phyloP scores from a whole-genome alignment of 2,113 vertebrate genomes.

The Mellivora capensis region DNA sequence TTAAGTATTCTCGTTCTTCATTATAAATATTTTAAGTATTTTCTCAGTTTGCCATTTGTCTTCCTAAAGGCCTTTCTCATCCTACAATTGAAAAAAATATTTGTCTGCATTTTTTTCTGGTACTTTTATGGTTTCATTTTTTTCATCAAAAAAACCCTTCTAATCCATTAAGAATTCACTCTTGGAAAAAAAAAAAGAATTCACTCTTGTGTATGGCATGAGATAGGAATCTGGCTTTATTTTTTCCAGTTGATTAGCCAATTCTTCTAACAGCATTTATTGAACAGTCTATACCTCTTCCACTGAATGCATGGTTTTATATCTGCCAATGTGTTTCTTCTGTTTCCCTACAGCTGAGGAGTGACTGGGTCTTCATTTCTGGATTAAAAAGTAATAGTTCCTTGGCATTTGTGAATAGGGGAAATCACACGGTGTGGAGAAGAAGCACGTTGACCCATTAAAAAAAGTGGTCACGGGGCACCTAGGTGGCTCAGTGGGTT shows the following conservation, averaged over 20 bases:
- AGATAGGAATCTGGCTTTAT: neutral
- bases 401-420: neutral
- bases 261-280: neutral
- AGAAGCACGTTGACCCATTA: neutral
- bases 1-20: neutral
- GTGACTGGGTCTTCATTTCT: neutral
- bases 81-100: neutral
- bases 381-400: neutral
- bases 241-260: neutral
- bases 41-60: neutral
- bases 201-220: neutral
- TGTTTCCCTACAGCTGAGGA: neutral
- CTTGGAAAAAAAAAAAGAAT: neutral
- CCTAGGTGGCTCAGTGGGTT: too few species aligned
- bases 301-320: neutral
- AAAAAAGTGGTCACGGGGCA: too few species aligned
- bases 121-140: constrained; percentile 38
- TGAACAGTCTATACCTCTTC: neutral
- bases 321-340: neutral
- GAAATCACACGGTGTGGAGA: neutral
- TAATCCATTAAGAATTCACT: neutral
- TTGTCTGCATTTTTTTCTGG: constrained; percentile 4
- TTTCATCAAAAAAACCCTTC: neutral
- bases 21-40: neutral
- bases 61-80: neutral